Conservation (phyloP, 2,888 invertebrate genomes). For the Ferdinandea cuprea region DNA sequence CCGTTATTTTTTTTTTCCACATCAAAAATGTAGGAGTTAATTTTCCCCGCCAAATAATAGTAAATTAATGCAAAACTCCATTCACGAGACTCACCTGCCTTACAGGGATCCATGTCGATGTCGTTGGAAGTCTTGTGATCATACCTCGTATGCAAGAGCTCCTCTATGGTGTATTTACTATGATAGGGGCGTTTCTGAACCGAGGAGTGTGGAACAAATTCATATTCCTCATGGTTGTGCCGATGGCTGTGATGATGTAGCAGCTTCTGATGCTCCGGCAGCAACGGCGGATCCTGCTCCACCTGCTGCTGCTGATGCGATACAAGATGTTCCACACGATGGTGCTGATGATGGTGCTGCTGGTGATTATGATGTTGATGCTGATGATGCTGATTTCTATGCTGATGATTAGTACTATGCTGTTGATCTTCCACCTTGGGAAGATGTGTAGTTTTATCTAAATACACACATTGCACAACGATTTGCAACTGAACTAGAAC, state of each 20-base stretch:
- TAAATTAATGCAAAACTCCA: conserved; percentile 49
- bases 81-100: conserved; percentile 89
- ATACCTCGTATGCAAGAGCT: conserved; percentile 87
- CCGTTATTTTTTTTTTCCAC: too few species aligned
- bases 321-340: conserved; percentile 61
- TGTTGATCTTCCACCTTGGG: conserved; percentile 53
- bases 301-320: conserved; percentile 23
- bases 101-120: conserved; percentile 92
- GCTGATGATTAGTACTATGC: conserved; percentile 50
- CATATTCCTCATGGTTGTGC: conserved; percentile 63
- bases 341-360: conserved; percentile 48
- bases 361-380: conserved; percentile 63
- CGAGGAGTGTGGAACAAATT: conserved; percentile 45
- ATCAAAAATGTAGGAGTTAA: conserved; percentile 38
- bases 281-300: conserved; percentile 23
- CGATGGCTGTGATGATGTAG: conserved; percentile 73
- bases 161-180: conserved; percentile 86
- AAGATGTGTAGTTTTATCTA: conserved; percentile 53
- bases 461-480: conserved; percentile 55
- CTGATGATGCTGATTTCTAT: conserved; percentile 68
- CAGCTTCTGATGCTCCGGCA: conserved; percentile 54
- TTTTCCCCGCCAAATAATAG: conserved; percentile 23
- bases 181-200: conserved; percentile 77
- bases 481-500: conserved; percentile 57
- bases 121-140: conserved; percentile 89